Evolutionary conservation across 2,888 invertebrate genomes (phyloP), one percentile per base, ranked within the genome.

Genomic region (Xestia rhomboidea): DNA sequence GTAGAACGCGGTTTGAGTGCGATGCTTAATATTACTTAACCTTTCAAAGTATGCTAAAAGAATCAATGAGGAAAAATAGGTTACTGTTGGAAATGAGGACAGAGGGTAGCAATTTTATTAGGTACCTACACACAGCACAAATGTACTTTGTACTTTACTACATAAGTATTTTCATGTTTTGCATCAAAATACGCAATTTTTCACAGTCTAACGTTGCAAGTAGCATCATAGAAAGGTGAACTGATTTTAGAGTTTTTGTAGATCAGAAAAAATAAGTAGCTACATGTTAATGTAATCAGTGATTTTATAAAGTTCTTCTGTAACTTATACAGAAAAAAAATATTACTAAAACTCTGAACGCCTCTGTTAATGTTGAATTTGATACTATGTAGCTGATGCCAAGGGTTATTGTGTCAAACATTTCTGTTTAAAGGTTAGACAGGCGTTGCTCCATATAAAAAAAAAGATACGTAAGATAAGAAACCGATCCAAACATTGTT

Each of bases 11-110:
- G 44, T 68, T 38, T 24, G 10, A 27, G 24, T 44, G 11, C 44
- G 38, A 24, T 46, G 30, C 10, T 34, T 21, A 60, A 60, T 60
- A 60, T 60, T 15, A 44, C 24, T 18, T 64, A 41, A 67, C 27
- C 62, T 78, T 78, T 73, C 24, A 41, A 73, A 64, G 49, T 49
- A 34, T 41, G 27, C 30, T 73, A n/a, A 49, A 64, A 79, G 8
- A 79, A 73, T 30, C 49, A n/a, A 62, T 67, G 38, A 30, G 13
- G 34, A 8, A 62, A 80, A 54, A 67, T 73, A 62, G 81, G 74
- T 75, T 75, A 75, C 63, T 49, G 63, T 62, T 30, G 76, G 54
- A 21, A 82, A 75, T 68, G n/a, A 38, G 81, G 13, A 74, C 54
- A 54, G 11, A 49, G 63, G 76, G 38, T 41, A 49, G 21, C 5